Percentiles rank a stretch among this genome's conserved stretches.
phyloP scores from a whole-genome alignment of 2,113 vertebrate genomes.

The Ophiodon elongatus region DNA sequence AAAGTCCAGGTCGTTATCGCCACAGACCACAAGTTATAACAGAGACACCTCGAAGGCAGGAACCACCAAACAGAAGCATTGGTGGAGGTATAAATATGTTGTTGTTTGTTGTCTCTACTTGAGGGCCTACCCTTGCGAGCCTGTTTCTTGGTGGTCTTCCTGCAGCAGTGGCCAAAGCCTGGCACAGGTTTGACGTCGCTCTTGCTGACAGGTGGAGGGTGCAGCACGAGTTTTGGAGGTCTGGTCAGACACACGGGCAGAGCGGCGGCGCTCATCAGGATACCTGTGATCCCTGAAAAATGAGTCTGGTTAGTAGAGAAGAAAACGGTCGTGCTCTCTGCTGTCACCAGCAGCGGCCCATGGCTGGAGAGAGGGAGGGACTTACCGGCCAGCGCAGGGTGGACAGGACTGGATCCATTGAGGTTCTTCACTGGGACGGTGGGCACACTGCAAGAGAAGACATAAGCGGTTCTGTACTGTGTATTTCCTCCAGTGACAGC shows the following conservation, averaged over 20 bases:
- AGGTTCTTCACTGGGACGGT: slow-evolving; percentile 96
- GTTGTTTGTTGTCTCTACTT: not conserved
- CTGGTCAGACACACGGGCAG: slow-evolving; percentile 94
- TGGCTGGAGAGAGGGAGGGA: not conserved
- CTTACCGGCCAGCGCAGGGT: slow-evolving; percentile 93
- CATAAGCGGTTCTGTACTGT: not conserved
- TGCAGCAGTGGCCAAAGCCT: slow-evolving; percentile 91
- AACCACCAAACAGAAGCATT: too few species aligned
- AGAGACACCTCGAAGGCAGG: not conserved
- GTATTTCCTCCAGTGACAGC: not conserved
- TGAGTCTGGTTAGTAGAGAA: not conserved
- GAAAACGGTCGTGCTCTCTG: not conserved
- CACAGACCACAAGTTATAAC: not conserved
- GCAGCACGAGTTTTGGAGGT: slow-evolving; percentile 92
- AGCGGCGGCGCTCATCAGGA: slow-evolving; percentile 94
- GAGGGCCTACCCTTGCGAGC: slow-evolving; percentile 88
- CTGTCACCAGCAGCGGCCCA: not conserved
- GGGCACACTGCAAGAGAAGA: slow-evolving; percentile 85
- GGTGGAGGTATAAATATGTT: not conserved
- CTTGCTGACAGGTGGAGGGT: slow-evolving; percentile 94
- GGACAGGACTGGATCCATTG: slow-evolving; percentile 92
- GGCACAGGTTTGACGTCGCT: slow-evolving; percentile 94
- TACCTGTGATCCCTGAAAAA: slow-evolving; percentile 93
- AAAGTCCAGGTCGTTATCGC: not conserved
- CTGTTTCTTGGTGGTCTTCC: slow-evolving; percentile 96